Percentiles rank a stretch among this genome's conserved stretches.
These are phyloP conservation scores for Aphaenogaster rudis DNA, from an alignment of 1,140 invertebrate species.

Conservation along the genomic window DNA sequence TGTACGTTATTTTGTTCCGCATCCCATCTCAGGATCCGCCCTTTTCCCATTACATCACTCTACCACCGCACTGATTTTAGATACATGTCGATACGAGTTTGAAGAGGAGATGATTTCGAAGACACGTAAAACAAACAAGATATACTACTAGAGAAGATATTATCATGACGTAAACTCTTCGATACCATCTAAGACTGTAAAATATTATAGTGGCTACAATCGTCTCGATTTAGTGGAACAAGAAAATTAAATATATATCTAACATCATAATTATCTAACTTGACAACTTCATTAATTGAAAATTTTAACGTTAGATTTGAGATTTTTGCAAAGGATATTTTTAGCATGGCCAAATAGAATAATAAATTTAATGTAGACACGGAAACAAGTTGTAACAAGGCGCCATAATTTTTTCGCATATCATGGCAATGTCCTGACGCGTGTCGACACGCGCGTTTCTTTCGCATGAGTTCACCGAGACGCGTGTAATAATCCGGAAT, in stretches of 20 bases:
- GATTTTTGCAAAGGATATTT: not conserved
- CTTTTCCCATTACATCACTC: slow-evolving; percentile 49
- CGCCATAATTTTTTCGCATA: slow-evolving; percentile 31
- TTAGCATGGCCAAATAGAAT: not conserved
- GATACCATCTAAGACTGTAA: not conserved
- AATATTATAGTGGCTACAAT: not conserved
- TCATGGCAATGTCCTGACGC: not conserved
- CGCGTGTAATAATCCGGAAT: slow-evolving; percentile 58
- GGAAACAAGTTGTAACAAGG: not conserved
- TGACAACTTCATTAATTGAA: not conserved
- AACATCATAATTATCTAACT: not conserved
- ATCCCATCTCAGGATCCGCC: slow-evolving; percentile 24
- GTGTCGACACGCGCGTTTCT: slow-evolving; percentile 37
- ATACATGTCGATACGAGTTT: slow-evolving; percentile 18
- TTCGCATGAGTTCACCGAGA: slow-evolving; percentile 56
- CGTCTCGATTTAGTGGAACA: not conserved
- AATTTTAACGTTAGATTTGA: not conserved
- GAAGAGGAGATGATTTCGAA: slow-evolving; percentile 10
- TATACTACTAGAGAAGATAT: not conserved
- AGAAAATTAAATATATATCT: not conserved
- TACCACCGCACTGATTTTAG: not conserved
- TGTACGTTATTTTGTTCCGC: slow-evolving; percentile 24
- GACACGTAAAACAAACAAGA: slow-evolving; percentile 28
- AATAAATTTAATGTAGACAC: not conserved
- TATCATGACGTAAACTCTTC: not conserved